Base-by-base conservation (phyloP, 2,888 invertebrate genomes). In the Cenopis cana region DNA sequence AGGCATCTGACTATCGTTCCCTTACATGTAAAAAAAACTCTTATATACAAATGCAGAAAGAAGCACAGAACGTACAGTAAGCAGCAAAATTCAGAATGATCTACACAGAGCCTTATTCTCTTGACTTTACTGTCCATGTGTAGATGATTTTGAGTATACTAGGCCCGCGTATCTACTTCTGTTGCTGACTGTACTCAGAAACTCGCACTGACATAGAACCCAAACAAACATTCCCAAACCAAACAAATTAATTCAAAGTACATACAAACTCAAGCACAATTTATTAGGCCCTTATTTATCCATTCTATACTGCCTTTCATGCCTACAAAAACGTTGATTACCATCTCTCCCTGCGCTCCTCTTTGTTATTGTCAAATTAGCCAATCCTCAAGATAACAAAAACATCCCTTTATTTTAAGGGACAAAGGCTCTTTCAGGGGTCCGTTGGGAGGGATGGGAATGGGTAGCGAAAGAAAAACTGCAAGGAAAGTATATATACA, bases 341-440 rank as follows among this genome's bases (percentile, higher is more conserved):
- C 84, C 85, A 90, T 90, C 90, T 79, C 79, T 88, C 90, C 91
- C 91, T 79, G 78, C 84, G 83, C 88, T 88, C 86, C 89, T 90
- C 89, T 91, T 93, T 93, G 93, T 93, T 93, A 89, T 92, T 93
- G 91, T 91, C 93, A 93, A 93, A 93, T 93, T 93, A 93, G 91
- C 87, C 93, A 90, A 91, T 93, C 90, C 93, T 93, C 93, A 93
- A 93, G 93, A 93, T 93, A 93, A 93, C 93, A 93, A 92, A 91
- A 92, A 91, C 89, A 91, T 83, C 90, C 93, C 90, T 91, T 91
- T 89, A 84, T 86, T 81, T 80, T 79, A 84, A 87, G 86, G 90
- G 88, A 91, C 91, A 92, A 91, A 88, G 88, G 88, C 86, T 88
- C 87, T 86, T 89, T 71, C 61, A 50, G 38, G 66, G 66, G 55